These are phyloP conservation scores for Macaria notata DNA, from an alignment of 2,888 invertebrate genomes.

Conservation along the genomic window DNA sequence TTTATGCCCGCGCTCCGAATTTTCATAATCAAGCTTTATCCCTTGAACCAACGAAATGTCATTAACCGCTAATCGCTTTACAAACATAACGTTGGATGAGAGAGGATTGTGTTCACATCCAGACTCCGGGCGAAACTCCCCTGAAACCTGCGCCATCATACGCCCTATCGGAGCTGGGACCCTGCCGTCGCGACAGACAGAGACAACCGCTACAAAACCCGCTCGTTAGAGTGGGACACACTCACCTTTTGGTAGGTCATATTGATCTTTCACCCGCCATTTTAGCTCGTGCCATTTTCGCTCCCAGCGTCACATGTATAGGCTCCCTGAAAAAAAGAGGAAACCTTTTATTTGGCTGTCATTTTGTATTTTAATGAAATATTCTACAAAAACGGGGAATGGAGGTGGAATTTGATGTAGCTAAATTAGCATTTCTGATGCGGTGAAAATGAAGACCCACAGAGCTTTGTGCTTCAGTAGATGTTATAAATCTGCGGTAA, in stretches of 20 bases:
- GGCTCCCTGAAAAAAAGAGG: constrained; percentile 58
- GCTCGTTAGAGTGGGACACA: constrained; percentile 52
- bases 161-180: constrained; percentile 72
- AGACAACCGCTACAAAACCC: constrained; percentile 40
- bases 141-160: constrained; percentile 58
- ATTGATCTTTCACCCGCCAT: constrained; percentile 83
- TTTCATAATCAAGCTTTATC: constrained; percentile 71
- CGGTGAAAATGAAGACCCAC: constrained; percentile 54
- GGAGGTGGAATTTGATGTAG: constrained; percentile 58
- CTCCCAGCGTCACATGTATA: constrained; percentile 74
- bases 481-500: constrained; percentile 42
- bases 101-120: constrained; percentile 49
- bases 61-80: constrained; percentile 66
- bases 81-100: constrained; percentile 55
- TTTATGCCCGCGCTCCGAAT: constrained; percentile 53
- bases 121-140: constrained; percentile 53
- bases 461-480: constrained; percentile 35
- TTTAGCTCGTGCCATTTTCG: constrained; percentile 77
- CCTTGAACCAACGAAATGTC: constrained; percentile 55
- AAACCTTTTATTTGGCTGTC: constrained; percentile 72
- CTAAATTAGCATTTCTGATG: constrained; percentile 70
- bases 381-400: constrained; percentile 58
- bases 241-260: constrained; percentile 76
- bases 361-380: constrained; percentile 76
- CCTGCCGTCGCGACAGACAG: constrained; percentile 57